A percentile compares a stretch with the other conserved stretches of the same genome.
Evolutionary conservation across 2,888 invertebrate genomes (phyloP).

Genomic region (Adela reaumurella): DNA sequence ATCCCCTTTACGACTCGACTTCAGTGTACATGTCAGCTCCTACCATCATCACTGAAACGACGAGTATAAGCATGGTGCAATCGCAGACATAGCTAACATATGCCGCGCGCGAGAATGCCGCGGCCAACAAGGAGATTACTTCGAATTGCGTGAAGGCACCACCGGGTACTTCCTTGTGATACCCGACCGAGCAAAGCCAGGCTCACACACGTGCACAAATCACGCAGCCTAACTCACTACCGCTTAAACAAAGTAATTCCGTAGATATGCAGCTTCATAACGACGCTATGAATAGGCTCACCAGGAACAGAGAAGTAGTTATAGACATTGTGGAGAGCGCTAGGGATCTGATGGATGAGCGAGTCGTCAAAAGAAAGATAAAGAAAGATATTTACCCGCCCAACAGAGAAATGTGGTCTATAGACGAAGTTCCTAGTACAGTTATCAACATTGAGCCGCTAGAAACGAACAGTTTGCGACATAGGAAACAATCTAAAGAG

Average conservation of each 20-base stretch:
- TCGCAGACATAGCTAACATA: constrained; percentile 67
- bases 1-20: constrained; percentile 78
- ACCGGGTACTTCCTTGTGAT: constrained; percentile 47
- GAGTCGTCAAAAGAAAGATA: constrained; percentile 17
- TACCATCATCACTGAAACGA: constrained; percentile 65
- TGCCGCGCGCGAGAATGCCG: constrained; percentile 41
- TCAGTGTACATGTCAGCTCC: constrained; percentile 62
- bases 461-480: not conserved
- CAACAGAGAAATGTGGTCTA: constrained; percentile 21
- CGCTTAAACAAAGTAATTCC: constrained; percentile 42
- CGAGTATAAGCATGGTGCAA: constrained; percentile 66
- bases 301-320: constrained; percentile 35
- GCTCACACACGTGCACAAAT: constrained; percentile 15
- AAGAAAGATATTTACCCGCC: constrained; percentile 19
- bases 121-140: constrained; percentile 25
- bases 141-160: constrained; percentile 22
- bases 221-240: constrained; percentile 43
- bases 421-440: constrained; percentile 30
- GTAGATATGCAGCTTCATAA: constrained; percentile 46
- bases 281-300: constrained; percentile 42
- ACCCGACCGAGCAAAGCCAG: constrained; percentile 38
- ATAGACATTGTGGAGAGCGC: constrained; percentile 40
- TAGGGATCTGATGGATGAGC: constrained; percentile 30
- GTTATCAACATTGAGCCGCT: constrained; percentile 23
- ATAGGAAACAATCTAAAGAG: constrained; percentile 27